A percentile compares a stretch with the other conserved stretches of the same genome.
These are phyloP conservation scores for Caenorhabditis virilis DNA, from an alignment of 2,888 invertebrate genomes.

Conservation along the genomic window DNA sequence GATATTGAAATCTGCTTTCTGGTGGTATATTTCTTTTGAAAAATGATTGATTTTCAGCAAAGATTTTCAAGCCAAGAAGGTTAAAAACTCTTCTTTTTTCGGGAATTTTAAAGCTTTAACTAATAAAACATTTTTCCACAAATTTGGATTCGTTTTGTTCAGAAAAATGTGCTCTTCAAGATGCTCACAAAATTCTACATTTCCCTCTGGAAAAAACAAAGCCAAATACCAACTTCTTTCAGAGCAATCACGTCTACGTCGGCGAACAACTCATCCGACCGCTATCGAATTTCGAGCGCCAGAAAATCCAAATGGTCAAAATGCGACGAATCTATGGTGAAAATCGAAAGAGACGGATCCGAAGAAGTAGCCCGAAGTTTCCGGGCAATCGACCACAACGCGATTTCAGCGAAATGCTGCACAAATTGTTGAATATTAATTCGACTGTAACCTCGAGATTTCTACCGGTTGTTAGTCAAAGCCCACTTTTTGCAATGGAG, in stretches of 20 bases:
- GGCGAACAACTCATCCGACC: conserved; percentile 45
- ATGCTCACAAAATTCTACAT: neutral
- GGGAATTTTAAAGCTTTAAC: too few species aligned
- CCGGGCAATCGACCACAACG: conserved; percentile 28
- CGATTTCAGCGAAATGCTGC: conserved; percentile 45
- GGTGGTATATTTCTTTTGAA: too few species aligned
- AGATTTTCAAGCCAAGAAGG: too few species aligned
- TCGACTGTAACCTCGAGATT: conserved; percentile 47
- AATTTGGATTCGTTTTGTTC: too few species aligned
- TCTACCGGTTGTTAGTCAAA: conserved; percentile 46
- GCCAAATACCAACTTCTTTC: neutral
- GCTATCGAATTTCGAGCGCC: conserved; percentile 44
- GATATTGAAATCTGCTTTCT: neutral
- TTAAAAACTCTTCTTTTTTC: too few species aligned
- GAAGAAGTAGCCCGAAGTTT: conserved; percentile 12
- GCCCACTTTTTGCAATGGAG: conserved; percentile 46
- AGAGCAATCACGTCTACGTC: conserved; percentile 51
- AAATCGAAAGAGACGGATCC: conserved; percentile 6
- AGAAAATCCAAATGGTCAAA: conserved; percentile 36
- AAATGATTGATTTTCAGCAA: neutral
- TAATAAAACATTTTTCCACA: too few species aligned
- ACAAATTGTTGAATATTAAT: conserved; percentile 46
- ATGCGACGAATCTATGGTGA: conserved; percentile 34
- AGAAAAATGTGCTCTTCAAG: too few species aligned
- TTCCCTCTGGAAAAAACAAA: too few species aligned